A percentile compares a stretch with the other conserved stretches of the same genome.
Evolutionary conservation across 1,140 invertebrate genomes (phyloP).

Genomic region (Bombus huntii): DNA sequence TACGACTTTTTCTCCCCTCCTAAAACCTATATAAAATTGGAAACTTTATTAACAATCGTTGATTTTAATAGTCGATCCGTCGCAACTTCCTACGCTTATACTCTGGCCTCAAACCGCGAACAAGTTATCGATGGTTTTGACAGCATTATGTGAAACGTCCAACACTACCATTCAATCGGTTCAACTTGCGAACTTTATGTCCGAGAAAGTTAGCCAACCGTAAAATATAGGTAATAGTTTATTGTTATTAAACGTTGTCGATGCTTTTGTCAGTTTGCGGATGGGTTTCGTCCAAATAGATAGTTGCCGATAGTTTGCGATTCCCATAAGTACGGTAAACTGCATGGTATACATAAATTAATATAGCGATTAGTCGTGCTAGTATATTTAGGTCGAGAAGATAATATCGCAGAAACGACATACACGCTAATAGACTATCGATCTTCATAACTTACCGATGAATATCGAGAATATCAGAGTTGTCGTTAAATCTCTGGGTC

Average conservation of each 20-base stretch:
- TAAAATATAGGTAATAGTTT: background rate
- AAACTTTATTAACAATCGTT: too few species aligned
- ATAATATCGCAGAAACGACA: constrained; percentile 1
- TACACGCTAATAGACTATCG: background rate
- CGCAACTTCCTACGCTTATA: background rate
- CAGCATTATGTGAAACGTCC: background rate
- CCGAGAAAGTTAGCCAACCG: background rate
- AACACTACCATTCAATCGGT: background rate
- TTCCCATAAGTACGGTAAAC: background rate
- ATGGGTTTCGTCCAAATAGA: background rate
- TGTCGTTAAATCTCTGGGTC: constrained; percentile 5
- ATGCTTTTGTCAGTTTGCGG: background rate
- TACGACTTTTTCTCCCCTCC: too few species aligned
- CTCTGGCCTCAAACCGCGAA: background rate
- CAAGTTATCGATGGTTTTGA: background rate
- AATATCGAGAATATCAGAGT: background rate
- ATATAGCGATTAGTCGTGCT: background rate
- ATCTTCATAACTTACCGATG: background rate
- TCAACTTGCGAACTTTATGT: background rate
- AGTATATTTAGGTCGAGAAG: background rate
- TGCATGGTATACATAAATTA: background rate
- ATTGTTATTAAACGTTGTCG: background rate
- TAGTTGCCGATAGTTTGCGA: background rate
- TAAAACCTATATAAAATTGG: background rate
- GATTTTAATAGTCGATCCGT: background rate